Base-by-base conservation (phyloP, 2,113 vertebrate genomes). In the Mesitornis unicolor region DNA sequence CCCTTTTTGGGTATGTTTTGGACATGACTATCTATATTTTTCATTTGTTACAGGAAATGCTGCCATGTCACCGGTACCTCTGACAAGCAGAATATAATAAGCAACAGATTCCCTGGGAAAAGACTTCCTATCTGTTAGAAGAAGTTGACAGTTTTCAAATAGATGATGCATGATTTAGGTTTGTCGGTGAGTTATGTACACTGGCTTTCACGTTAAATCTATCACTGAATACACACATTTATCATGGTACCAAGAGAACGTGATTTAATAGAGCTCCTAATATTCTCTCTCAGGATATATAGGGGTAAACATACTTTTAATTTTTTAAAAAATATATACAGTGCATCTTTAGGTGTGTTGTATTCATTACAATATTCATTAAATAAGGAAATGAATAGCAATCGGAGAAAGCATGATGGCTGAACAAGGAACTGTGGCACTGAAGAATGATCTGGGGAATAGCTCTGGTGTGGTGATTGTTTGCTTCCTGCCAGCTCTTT, bases 381-480 rank as follows among this genome's bases (percentile, higher is more conserved):
- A 83, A 96, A 60, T 50, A 89, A 86, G 50, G 43, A 94, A 94
- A 93, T 75, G 1, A 88, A 57, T 28, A 88, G 16, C 69, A 88
- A 83, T 88, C n/a, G 47, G 76, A 67, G 51, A 86, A 92, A 71
- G 36, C 22, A 26, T 56, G 48, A 88, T 47, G 57, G 57, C 74
- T 92, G 48, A 78, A 78, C 57, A 63, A 92, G 50, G 64, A 90
- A 89, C 5, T 29, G 36, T 78, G 84, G 36, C 63, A 56, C 11
- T 69, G 73, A 84, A 64, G 76, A 86, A 81, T 82, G 60, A 48
- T 84, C 79, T 92, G n/a, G 75, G 85, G 88, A 96, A 84, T 90
- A 96, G 81, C 80, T 92, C 85, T 94, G 68, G 53, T 95, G 40
- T 5, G 40, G 76, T 81, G 96, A 86, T 90, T 94, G 83, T 94